Evolutionary conservation across 2,888 invertebrate genomes (phyloP), one percentile per base, ranked within the genome.

Genomic region (Drosophila melanocephala): DNA sequence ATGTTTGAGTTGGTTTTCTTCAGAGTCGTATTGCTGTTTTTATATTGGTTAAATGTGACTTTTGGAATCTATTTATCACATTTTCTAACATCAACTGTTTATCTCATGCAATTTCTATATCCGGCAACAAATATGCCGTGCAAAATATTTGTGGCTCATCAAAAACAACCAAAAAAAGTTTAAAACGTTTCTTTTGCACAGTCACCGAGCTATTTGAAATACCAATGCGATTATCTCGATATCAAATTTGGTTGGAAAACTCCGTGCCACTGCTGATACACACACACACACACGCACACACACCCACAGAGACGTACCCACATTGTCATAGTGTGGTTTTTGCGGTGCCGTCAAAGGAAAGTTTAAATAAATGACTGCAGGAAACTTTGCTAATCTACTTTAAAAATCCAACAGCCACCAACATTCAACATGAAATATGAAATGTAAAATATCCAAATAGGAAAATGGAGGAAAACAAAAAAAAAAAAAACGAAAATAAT

Each of bases 301-400:
- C n/a, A n/a, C n/a, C n/a, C 42, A 16, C 22, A 47, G 6, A 9
- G 9, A 26, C 16, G 5, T 26, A 47, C 47, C 26, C 47, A 26
- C 26, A 47, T 47, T 26, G 26, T 47, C 47, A 47, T 47, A 47
- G 47, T 47, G 80, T 58, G 63, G 63, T n/a, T 61, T 72, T 65
- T 60, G 72, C 30, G 70, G 70, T 57, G 30, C 52, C 72, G 42
- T 65, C 69, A 73, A 66, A 60, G 65, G 32, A 88, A 86, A 89
- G 78, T 86, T 86, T 81, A 81, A 78, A 90, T 90, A 83, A 86
- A 88, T 81, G 87, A 88, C 72, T 78, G 78, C 61, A 59, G 57
- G 66, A 85, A 86, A 89, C 84, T 84, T 90, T 90, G 74, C 74
- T 87, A 90, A 87, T 87, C 91, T 90, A 70, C 84, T 75, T 75